Conservation (phyloP, 2,113 vertebrate genomes). For the Capreolus pygargus region DNA sequence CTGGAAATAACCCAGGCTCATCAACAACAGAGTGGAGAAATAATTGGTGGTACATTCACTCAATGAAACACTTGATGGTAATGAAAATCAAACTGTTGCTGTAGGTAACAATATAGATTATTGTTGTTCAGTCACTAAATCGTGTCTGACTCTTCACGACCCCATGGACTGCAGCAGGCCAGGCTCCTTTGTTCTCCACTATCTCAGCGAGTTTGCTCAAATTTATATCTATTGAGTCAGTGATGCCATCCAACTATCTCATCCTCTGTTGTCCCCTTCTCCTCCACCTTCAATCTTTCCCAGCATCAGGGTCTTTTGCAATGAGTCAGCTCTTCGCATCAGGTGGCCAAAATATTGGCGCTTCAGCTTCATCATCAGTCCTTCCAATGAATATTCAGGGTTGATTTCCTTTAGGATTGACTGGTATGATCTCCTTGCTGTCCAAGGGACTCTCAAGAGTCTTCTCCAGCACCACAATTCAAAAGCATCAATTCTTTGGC, state of each 20-base stretch:
- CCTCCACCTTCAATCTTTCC: not conserved
- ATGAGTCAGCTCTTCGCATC: not conserved
- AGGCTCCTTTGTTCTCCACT: not conserved
- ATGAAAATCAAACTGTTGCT: too few relatives aligned
- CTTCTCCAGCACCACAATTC: not conserved
- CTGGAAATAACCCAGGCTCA: not conserved
- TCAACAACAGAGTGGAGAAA: too few relatives aligned
- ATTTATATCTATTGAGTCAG: not conserved
- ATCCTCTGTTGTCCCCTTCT: not conserved
- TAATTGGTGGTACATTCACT: fast-evolving
- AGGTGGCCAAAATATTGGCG: not conserved
- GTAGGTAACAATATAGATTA: fast-evolving
- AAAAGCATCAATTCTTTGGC: not conserved
- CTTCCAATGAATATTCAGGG: not conserved
- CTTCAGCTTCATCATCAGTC: not conserved
- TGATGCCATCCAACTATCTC: not conserved
- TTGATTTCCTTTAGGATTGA: not conserved
- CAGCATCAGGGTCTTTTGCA: not conserved
- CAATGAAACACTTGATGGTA: fast-evolving
- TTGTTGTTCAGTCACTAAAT: not conserved
- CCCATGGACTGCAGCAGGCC: not conserved
- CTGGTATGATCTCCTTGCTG: not conserved
- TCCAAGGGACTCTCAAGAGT: not conserved
- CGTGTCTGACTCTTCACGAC: not conserved
- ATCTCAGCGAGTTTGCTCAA: not conserved